Evolutionary conservation across 1,140 invertebrate species (phyloP), one percentile per base, ranked within the genome.

Genomic region (Pachyrhynchus sulphureomaculatus): DNA sequence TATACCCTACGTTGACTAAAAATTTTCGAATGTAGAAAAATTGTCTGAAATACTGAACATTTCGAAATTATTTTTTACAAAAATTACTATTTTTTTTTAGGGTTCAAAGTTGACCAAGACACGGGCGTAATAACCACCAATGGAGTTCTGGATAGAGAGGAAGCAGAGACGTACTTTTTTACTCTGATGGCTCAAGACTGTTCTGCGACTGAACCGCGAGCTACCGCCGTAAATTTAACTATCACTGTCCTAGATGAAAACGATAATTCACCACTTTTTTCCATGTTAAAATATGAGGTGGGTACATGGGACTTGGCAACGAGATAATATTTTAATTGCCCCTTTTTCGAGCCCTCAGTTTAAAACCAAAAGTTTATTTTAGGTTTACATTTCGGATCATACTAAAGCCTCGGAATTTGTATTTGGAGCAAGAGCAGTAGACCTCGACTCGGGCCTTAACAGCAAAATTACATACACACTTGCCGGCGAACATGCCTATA

Each of bases 181-280:
- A 92, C 88, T 1, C 76, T 96, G 4, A 86, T 93, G 72, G 93
- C 92, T 0, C 88, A 88, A 72, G 93, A 96, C 75, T 92, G 88
- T 42, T 92, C 91, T 33, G 83, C 88, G 4, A 93, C 90, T 0
- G 88, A 91, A 62, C 89, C 88, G 0, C 76, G 85, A 64, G 89
- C 89, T 1, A 83, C 87, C 4, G 87, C 88, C 1, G 88, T 91
- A 0, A 92, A 92, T 76, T 77, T 96, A 4, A 93, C 88, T 0
- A 88, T 96, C 29, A 78, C 75, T 12, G 84, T 95, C 1, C 78
- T 79, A 33, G 93, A 96, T 76, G 84, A 89, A 65, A 96, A 96
- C 75, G 94, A 96, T 74, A 95, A 95, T 73, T 81, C 86, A 10
- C 94, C 94, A 0, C 80, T 79, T 39, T 95, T 96, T 75, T 81